These are phyloP conservation scores for Pammene fasciana DNA, from an alignment of 2,888 invertebrate genomes.

Conservation along the genomic window DNA sequence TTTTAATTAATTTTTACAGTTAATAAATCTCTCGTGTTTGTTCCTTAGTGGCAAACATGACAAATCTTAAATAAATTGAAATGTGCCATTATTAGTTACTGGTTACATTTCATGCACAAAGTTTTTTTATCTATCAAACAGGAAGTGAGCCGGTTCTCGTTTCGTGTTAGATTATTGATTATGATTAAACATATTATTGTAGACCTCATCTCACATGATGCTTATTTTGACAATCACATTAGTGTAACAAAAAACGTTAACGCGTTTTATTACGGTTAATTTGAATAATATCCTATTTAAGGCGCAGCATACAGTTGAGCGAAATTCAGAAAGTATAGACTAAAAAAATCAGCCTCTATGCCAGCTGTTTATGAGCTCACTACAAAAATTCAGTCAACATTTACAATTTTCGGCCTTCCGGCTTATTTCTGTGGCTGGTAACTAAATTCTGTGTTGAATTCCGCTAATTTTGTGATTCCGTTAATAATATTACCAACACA, in stretches of 20 bases:
- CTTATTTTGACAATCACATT: conserved; percentile 47
- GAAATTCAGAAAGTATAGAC: no score
- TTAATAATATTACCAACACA: no score
- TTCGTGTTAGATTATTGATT: conserved; percentile 58
- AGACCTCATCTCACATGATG: conserved; percentile 45
- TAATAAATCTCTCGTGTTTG: conserved; percentile 26
- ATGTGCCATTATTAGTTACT: conserved; percentile 56
- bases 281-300: no score
- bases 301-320: no score
- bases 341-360: no score
- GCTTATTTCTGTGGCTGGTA: no score
- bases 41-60: conserved; percentile 37
- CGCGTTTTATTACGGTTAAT: background rate
- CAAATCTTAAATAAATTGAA: conserved; percentile 44
- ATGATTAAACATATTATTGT: conserved; percentile 65
- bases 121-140: conserved; percentile 54
- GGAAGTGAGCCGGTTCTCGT: conserved; percentile 61
- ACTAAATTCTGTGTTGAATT: no score
- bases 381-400: no score
- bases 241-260: conserved; percentile 21
- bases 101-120: conserved; percentile 52
- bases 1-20: conserved; percentile 25
- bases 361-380: no score
- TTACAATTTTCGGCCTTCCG: no score
- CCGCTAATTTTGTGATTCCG: no score